phyloP scores from a whole-genome alignment of 2,888 invertebrate species.

The Caenorhabditis zanzibari region DNA sequence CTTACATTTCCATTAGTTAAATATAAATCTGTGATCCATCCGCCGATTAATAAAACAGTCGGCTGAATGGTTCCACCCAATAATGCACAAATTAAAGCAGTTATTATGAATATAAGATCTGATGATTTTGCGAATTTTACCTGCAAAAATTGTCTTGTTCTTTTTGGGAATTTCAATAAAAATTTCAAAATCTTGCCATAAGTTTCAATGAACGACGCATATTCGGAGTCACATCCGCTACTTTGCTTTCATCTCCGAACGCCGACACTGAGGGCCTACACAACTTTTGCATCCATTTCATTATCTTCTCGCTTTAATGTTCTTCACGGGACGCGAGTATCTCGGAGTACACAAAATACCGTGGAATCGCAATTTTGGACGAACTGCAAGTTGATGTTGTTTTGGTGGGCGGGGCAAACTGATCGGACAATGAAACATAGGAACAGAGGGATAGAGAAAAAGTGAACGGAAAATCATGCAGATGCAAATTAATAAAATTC shows the following conservation, averaged over 20 bases:
- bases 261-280: slow-evolving; percentile 29
- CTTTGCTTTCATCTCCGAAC: slow-evolving; percentile 54
- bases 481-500: too few species aligned
- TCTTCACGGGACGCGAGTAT: slow-evolving; percentile 54
- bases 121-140: slow-evolving; percentile 42
- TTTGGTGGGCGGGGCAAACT: not conserved
- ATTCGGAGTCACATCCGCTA: slow-evolving; percentile 51
- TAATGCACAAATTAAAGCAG: slow-evolving; percentile 66
- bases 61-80: slow-evolving; percentile 69
- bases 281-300: slow-evolving; percentile 51
- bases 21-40: slow-evolving; percentile 68
- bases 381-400: slow-evolving; percentile 1
- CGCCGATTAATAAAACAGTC: slow-evolving; percentile 68
- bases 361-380: slow-evolving; percentile 64
- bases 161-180: not conserved
- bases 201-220: slow-evolving; percentile 52
- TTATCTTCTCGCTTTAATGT: slow-evolving; percentile 15
- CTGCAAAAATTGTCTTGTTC: slow-evolving; percentile 13
- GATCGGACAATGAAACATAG: not conserved
- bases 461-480: too few species aligned
- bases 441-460: not conserved
- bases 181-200: slow-evolving; percentile 30
- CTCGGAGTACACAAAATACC: slow-evolving; percentile 60
- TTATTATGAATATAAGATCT: slow-evolving; percentile 51
- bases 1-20: slow-evolving; percentile 58